Conservation (phyloP, 1,140 invertebrate species). For the Littorina saxatilis region DNA sequence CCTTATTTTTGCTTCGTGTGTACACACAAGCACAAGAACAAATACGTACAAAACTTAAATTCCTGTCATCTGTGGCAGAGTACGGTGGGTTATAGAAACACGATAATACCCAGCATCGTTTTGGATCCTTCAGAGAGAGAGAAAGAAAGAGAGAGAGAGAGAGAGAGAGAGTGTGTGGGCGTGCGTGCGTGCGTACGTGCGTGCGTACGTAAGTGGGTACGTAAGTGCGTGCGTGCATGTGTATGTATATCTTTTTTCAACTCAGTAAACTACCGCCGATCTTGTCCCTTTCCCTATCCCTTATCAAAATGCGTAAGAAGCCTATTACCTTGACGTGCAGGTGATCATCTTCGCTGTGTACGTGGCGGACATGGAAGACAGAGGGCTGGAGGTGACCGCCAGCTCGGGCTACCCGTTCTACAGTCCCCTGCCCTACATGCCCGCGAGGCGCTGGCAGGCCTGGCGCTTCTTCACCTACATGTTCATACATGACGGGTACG, state of each 20-base stretch:
- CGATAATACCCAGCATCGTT: slow-evolving; percentile 19
- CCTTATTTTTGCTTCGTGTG: no score
- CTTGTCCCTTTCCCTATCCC: no score
- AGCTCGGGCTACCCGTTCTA: slow-evolving; percentile 64
- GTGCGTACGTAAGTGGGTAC: no score
- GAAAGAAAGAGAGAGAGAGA: neutral
- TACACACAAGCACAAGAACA: no score
- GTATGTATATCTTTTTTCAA: no score
- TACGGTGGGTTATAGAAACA: no score
- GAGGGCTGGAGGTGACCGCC: slow-evolving; percentile 57
- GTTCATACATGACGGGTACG: slow-evolving; percentile 94
- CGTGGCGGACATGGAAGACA: slow-evolving; percentile 68
- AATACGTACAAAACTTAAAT: no score
- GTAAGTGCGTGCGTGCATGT: no score
- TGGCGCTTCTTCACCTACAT: slow-evolving; percentile 95
- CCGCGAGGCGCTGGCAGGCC: slow-evolving; percentile 88
- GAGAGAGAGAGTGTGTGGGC: neutral
- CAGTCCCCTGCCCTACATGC: slow-evolving; percentile 90
- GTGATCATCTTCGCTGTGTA: slow-evolving; percentile 77
- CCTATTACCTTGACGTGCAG: slow-evolving; percentile 64
- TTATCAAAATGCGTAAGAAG: no score
- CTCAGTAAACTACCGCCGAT: no score
- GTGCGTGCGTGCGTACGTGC: no score
- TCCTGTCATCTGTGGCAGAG: no score
- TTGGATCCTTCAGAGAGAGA: slow-evolving; percentile 5